phyloP scores from a whole-genome alignment of 2,797 vertebrate species.

The Tympanoctomys barrerae region DNA sequence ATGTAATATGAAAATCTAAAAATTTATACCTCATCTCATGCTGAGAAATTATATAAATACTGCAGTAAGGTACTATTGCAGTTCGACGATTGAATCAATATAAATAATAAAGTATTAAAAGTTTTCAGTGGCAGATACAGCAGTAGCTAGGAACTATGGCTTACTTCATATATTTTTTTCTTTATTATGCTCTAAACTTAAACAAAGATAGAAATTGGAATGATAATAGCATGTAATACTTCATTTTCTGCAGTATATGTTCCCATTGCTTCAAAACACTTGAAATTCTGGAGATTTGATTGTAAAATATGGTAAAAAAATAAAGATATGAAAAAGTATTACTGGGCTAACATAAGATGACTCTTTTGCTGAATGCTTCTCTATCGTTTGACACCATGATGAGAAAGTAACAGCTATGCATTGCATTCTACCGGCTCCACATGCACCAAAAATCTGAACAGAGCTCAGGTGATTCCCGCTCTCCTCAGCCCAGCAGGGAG shows the following conservation, averaged over 20 bases:
- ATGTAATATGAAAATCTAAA: neutral
- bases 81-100: neutral
- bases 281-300: neutral
- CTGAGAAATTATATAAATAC: neutral
- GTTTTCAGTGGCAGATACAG: neutral
- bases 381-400: neutral
- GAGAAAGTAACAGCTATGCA: neutral
- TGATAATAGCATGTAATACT: neutral
- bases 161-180: neutral
- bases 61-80: neutral
- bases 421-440: neutral
- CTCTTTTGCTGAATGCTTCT: neutral
- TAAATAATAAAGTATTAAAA: neutral
- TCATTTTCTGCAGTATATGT: neutral
- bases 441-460: neutral
- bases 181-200: neutral
- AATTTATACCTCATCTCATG: neutral
- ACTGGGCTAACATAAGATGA: neutral
- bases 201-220: neutral
- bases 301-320: neutral
- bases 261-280: neutral
- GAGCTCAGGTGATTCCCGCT: neutral
- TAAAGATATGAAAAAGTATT: neutral
- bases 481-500: neutral
- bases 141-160: neutral